Evolutionary conservation across 2,797 vertebrate species (phyloP).

Genomic region (Cottoperca gobio): DNA sequence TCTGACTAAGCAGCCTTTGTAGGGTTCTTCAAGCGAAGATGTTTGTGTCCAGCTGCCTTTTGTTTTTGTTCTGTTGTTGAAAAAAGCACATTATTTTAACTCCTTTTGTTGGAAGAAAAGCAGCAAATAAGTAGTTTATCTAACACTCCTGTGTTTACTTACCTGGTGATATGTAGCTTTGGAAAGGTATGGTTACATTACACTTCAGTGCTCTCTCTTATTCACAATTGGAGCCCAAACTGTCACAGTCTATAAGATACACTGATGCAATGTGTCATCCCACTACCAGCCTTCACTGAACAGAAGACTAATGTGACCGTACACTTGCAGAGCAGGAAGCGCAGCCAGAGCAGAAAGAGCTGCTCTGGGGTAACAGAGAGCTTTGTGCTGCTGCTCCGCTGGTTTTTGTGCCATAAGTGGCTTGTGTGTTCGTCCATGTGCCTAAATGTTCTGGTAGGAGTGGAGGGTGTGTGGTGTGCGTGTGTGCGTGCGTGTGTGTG

Average conservation of each 20-base stretch:
- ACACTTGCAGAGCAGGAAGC: background rate
- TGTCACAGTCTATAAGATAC: background rate
- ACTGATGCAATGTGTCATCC: background rate
- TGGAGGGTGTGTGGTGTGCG: conserved; percentile 12
- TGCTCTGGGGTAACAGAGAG: conserved; percentile 9
- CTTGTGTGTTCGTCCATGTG: conserved; percentile 62
- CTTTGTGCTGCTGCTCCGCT: conserved; percentile 39
- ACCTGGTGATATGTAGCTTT: background rate
- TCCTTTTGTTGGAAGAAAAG: background rate
- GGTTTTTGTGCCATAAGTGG: conserved; percentile 66
- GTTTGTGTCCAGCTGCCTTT: conserved; percentile 14
- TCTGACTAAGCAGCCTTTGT: background rate
- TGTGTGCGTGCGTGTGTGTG: no score
- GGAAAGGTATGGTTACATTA: background rate
- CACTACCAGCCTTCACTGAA: background rate
- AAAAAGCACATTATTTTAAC: conserved; percentile 11
- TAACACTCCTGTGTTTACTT: conserved; percentile 22
- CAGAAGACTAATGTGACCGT: conserved; percentile 7
- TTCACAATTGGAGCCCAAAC: background rate
- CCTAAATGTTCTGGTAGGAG: conserved; percentile 55
- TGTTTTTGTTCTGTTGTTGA: background rate
- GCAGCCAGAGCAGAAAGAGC: conserved; percentile 9
- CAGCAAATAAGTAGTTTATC: background rate
- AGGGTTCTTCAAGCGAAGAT: background rate
- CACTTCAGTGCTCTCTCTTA: background rate